phyloP scores from a whole-genome alignment of 2,888 invertebrate genomes.

The Germaria angustata region DNA sequence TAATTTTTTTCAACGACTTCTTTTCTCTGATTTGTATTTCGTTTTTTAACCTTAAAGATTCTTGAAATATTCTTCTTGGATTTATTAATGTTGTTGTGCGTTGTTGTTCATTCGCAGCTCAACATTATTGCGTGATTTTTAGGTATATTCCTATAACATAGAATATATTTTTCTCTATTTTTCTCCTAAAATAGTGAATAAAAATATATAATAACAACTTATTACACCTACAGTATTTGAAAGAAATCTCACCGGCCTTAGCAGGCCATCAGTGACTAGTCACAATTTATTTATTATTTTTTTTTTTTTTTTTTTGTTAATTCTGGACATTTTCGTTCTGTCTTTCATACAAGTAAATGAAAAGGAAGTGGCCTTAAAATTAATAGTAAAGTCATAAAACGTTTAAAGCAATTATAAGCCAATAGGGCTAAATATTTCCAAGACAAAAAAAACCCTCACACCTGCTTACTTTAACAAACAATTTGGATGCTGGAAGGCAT shows the following conservation, averaged over 20 bases:
- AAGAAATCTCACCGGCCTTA: neutral
- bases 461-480: conserved; percentile 59
- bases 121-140: conserved; percentile 12
- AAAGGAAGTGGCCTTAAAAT: neutral
- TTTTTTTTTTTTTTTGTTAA: neutral
- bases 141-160: neutral
- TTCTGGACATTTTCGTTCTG: neutral
- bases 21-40: conserved; percentile 24
- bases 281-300: neutral
- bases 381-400: conserved; percentile 3
- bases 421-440: neutral
- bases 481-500: neutral
- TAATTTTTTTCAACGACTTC: conserved; percentile 38
- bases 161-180: neutral
- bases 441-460: conserved; percentile 45
- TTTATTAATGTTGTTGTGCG: conserved; percentile 29
- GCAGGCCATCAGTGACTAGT: neutral
- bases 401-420: neutral
- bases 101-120: neutral
- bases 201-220: neutral
- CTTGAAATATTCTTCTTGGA: conserved; percentile 39
- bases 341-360: neutral
- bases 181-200: neutral
- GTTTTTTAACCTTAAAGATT: conserved; percentile 43
- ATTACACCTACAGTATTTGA: conserved; percentile 7